Base-by-base conservation (phyloP, 2,797 vertebrate genomes). In the Anomalospiza imberbis region DNA sequence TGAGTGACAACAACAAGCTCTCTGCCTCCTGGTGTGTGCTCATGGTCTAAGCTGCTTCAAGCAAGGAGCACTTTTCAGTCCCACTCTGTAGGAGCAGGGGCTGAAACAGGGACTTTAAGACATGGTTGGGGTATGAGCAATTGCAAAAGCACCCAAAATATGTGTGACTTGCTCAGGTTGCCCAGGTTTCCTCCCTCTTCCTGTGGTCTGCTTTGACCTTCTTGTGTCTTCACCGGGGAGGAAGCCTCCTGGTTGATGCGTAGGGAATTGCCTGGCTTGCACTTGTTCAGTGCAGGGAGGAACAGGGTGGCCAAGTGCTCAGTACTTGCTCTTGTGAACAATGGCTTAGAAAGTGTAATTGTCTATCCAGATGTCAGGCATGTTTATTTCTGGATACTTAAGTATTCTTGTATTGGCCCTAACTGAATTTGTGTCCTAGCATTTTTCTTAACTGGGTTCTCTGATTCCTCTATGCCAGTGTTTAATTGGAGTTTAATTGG, bases 391-490 rank as follows among this genome's bases (percentile, higher is more conserved):
- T 65, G 79, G 57, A n/a, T 82, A 24, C 57, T 34, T 47, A 65
- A 73, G 28, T 65, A n/a, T 73, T 70, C 76, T 81, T 66, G 63
- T 76, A 84, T 91, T 62, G 62, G 77, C 60, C 51, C 60, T 65
- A 88, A 91, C 90, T 70, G 68, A 84, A 91, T 93, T 88, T 90
- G 61, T 89, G 58, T 83, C 83, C 47, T 40, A 67, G 65, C 71
- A 77, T 87, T 96, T 95, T 93, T 93, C 95, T 91, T 90, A 72
- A 95, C 95, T 90, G 47, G 85, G 53, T 42, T 67, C 40, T 92
- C 80, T 8, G 29, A 68, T 94, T 96, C 65, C 32, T 94, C 87
- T 66, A 0, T 26, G 54, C 70, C 44, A 63, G 50, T 48, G 47
- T 48, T 48, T 48, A 48, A 24, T 48, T 57, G 74, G 78, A 78